A percentile compares a stretch with the other conserved stretches of the same genome.
Conservation (phyloP, 1,140 invertebrate genomes). For the Aplysia californica region DNA sequence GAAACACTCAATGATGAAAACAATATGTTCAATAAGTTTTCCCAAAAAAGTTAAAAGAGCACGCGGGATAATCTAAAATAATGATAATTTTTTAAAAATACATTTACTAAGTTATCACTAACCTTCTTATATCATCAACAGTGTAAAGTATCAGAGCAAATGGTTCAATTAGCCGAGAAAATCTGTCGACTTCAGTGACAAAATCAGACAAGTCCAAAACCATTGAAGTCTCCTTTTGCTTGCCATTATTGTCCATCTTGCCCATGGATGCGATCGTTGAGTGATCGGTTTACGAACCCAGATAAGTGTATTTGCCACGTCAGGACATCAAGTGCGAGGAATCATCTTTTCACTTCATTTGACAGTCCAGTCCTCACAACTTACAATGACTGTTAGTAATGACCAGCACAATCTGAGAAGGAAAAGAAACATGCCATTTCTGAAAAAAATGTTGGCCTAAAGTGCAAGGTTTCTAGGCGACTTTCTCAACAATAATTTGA, state of each 20-base stretch:
- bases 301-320: no score
- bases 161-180: constrained; percentile 52
- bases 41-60: neutral
- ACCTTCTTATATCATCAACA: constrained; percentile 54
- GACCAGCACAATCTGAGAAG: no score
- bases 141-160: constrained; percentile 49
- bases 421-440: no score
- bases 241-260: constrained; percentile 7
- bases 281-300: no score
- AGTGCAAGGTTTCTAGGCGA: no score
- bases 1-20: neutral
- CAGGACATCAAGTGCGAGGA: no score
- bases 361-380: no score
- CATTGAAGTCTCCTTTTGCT: constrained; percentile 16
- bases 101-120: no score
- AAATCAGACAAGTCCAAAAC: constrained; percentile 48
- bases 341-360: no score
- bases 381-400: no score
- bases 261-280: neutral
- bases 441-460: no score
- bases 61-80: neutral
- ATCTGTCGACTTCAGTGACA: constrained; percentile 54
- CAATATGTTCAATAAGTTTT: neutral
- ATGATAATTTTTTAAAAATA: neutral
- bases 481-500: no score